These are phyloP conservation scores for Sipha flava DNA, from an alignment of 1,140 invertebrate species.

Conservation along the genomic window DNA sequence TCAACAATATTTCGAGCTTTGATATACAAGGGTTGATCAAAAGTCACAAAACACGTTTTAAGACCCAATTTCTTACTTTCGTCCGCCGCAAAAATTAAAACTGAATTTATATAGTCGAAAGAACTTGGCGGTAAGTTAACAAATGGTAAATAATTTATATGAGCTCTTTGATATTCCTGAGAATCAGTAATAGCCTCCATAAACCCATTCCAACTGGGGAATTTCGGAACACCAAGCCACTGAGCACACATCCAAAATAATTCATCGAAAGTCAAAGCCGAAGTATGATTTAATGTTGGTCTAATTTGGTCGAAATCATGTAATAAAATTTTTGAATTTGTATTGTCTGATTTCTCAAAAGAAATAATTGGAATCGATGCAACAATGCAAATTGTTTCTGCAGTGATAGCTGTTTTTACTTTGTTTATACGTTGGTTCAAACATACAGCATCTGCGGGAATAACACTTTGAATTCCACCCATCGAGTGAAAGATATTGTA, in stretches of 20 bases:
- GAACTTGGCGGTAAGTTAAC: background rate
- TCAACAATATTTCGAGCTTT: constrained; percentile 2
- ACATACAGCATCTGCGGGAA: background rate
- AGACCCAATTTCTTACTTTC: background rate
- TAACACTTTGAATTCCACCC: constrained; percentile 37
- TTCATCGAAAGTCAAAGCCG: background rate
- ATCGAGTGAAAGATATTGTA: constrained; percentile 39
- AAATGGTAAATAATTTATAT: background rate
- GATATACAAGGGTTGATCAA: too few species aligned
- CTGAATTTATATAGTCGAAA: background rate
- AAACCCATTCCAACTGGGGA: background rate
- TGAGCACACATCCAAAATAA: background rate
- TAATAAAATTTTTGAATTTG: background rate
- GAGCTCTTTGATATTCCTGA: background rate
- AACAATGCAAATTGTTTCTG: constrained; percentile 36
- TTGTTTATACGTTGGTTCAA: background rate
- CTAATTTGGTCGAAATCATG: background rate
- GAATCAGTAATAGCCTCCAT: background rate
- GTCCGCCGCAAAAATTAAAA: background rate
- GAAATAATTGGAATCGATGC: background rate
- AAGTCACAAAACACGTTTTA: background rate
- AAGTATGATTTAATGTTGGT: background rate
- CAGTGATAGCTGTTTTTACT: background rate
- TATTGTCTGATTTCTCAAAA: background rate
- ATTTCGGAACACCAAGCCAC: background rate